These are phyloP conservation scores for Actias luna DNA, from an alignment of 2,888 invertebrate genomes.

Conservation along the genomic window DNA sequence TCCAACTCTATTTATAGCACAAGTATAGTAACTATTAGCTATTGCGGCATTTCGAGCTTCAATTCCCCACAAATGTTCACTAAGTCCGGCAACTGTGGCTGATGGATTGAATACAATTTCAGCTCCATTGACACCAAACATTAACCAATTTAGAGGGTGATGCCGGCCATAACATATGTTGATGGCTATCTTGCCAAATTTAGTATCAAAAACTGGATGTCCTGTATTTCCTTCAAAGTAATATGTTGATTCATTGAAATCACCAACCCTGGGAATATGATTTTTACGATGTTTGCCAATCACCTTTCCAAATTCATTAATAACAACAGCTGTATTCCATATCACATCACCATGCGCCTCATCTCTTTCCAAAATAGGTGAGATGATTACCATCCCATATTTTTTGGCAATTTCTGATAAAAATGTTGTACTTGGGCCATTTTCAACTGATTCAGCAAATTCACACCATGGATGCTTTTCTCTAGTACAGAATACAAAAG, in stretches of 20 bases:
- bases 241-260: constrained; percentile 99
- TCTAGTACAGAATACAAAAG: constrained; percentile 98
- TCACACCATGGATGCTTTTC: constrained; percentile 98
- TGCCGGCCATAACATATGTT: constrained; percentile 99
- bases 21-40: constrained; percentile 97
- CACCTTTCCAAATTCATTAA: constrained; percentile 91
- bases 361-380: constrained; percentile 97
- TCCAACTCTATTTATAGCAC: constrained; percentile 97
- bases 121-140: constrained; percentile 98
- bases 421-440: constrained; percentile 92
- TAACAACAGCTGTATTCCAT: constrained; percentile 98
- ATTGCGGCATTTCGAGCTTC: constrained; percentile 98
- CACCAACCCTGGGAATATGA: constrained; percentile 98
- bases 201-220: constrained; percentile 95
- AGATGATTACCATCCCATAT: constrained; percentile 96
- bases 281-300: constrained; percentile 98
- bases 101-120: constrained; percentile 99
- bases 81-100: constrained; percentile 91
- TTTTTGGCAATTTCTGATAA: constrained; percentile 88
- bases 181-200: constrained; percentile 93
- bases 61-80: constrained; percentile 97
- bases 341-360: constrained; percentile 91
- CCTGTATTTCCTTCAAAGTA: constrained; percentile 98
- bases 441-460: constrained; percentile 94
- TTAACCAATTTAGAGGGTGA: constrained; percentile 99